Conservation (phyloP, 2,888 invertebrate species). For the Callinectes sapidus region DNA sequence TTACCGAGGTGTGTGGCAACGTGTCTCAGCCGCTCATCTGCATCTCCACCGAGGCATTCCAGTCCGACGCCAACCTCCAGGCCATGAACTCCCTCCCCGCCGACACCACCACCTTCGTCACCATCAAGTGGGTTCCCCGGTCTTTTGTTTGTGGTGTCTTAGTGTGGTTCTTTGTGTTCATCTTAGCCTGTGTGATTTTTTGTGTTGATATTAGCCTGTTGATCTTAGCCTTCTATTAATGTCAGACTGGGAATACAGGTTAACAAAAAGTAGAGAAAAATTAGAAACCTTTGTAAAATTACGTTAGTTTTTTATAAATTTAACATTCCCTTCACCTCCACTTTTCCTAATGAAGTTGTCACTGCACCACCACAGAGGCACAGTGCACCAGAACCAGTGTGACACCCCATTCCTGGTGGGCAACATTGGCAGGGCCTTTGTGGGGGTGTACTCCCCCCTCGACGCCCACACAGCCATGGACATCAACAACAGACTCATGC, state of each 20-base stretch:
- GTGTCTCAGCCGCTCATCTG: conserved; percentile 79
- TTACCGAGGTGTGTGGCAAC: conserved; percentile 75
- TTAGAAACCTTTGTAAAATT: too few species aligned
- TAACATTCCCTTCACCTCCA: neutral
- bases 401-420: conserved; percentile 75
- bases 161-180: too few species aligned
- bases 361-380: conserved; percentile 74
- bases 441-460: conserved; percentile 64
- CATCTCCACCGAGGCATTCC: conserved; percentile 80
- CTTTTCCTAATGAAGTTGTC: neutral
- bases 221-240: too few species aligned
- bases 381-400: conserved; percentile 76
- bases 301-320: neutral
- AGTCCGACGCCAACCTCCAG: conserved; percentile 78
- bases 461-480: conserved; percentile 74
- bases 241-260: too few species aligned
- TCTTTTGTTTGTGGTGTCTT: neutral
- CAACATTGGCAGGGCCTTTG: conserved; percentile 60
- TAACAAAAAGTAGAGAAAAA: too few species aligned
- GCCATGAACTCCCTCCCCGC: conserved; percentile 63
- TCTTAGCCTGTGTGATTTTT: too few species aligned
- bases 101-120: conserved; percentile 63
- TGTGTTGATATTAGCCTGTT: too few species aligned
- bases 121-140: conserved; percentile 63
- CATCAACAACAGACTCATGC: conserved; percentile 74